Conservation (phyloP, 2,888 invertebrate genomes). For the Chloroclysta siterata region DNA sequence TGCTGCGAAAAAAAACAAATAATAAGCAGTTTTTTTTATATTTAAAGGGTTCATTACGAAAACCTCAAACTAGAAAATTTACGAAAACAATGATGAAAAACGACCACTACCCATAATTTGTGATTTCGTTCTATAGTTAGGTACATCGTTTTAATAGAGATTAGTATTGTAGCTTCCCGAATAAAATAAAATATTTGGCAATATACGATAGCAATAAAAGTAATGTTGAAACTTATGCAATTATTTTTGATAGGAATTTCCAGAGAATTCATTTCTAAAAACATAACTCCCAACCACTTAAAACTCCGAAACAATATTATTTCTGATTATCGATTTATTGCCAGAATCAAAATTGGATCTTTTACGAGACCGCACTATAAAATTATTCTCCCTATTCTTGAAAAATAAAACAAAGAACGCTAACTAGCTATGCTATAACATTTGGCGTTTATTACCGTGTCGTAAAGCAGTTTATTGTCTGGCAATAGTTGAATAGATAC, state of each 20-base stretch:
- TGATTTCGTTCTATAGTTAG: too few species aligned
- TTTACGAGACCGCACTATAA: conserved; percentile 43
- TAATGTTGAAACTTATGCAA: background rate
- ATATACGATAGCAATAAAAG: too few species aligned
- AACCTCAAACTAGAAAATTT: too few species aligned
- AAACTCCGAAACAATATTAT: conserved; percentile 33
- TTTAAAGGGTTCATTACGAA: too few species aligned
- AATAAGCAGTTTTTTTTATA: too few species aligned
- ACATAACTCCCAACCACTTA: conserved; percentile 16
- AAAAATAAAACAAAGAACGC: conserved; percentile 37
- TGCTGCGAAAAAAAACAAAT: too few species aligned
- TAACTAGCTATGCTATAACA: conserved; percentile 29
- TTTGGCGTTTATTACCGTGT: conserved; percentile 21
- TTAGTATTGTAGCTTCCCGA: too few species aligned
- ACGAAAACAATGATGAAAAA: too few species aligned
- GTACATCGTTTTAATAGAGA: too few species aligned
- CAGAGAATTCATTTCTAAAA: conserved; percentile 8
- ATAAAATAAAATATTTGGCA: too few species aligned
- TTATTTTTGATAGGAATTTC: conserved; percentile 14
- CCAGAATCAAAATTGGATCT: conserved; percentile 40
- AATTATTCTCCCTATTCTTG: conserved; percentile 32
- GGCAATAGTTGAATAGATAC: conserved; percentile 43
- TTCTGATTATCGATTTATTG: conserved; percentile 35
- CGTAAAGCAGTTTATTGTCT: conserved; percentile 38
- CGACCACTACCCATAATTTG: too few species aligned